phyloP scores from a whole-genome alignment of 2,113 vertebrate genomes.

The Gymnorhina tibicen region DNA sequence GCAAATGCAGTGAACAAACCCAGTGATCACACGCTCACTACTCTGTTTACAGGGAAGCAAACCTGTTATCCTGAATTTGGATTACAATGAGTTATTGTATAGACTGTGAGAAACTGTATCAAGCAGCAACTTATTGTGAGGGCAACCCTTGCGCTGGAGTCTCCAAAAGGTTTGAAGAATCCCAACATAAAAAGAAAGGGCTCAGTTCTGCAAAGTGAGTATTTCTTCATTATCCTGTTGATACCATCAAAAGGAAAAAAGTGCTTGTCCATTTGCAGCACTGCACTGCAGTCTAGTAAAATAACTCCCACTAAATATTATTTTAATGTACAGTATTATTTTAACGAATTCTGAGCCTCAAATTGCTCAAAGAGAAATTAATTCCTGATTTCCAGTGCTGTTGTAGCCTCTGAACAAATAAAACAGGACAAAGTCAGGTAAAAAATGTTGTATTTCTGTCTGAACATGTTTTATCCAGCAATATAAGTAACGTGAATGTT shows the following conservation, averaged over 20 bases:
- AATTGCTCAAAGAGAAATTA: neutral
- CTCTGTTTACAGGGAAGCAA: neutral
- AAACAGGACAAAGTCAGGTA: neutral
- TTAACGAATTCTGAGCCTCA: neutral
- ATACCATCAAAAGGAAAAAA: neutral
- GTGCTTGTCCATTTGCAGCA: neutral
- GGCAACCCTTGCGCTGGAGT: neutral
- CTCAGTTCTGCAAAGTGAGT: neutral
- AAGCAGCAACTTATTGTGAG: neutral
- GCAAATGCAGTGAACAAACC: neutral
- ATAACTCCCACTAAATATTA: neutral
- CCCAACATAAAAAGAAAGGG: neutral
- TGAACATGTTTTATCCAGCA: neutral
- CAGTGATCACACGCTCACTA: neutral
- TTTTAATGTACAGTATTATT: neutral
- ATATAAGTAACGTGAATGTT: neutral
- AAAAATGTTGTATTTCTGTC: neutral
- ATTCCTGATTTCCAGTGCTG: neutral
- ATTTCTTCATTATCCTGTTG: neutral
- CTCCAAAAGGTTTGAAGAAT: neutral
- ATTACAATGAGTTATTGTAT: neutral
- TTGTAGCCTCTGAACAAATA: neutral
- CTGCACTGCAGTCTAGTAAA: neutral
- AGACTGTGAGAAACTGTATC: neutral
- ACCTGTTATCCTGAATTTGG: neutral